These are phyloP conservation scores for Megaceryle maxima DNA, from an alignment of 2,113 vertebrate species.

Conservation along the genomic window DNA sequence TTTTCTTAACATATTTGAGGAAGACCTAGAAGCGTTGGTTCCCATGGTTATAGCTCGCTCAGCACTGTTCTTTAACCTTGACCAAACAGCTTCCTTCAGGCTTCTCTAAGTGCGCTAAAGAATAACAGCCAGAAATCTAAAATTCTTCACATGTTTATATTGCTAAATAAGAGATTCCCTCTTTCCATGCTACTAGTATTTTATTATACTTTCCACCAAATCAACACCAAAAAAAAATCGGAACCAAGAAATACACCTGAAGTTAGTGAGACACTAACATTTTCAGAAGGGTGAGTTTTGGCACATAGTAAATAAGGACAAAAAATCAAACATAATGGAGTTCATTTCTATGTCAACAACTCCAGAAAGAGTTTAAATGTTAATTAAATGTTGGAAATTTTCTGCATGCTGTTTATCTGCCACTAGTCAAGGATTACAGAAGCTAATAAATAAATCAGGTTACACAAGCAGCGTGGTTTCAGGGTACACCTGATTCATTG, in stretches of 20 bases:
- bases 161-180: not conserved
- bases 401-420: not conserved
- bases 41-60: not conserved
- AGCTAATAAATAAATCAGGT: not conserved
- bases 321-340: not conserved
- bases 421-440: not conserved
- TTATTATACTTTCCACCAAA: not conserved
- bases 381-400: not conserved
- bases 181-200: not conserved
- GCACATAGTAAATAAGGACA: not conserved
- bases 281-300: not conserved
- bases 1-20: constrained; percentile 30
- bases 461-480: not conserved
- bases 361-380: not conserved
- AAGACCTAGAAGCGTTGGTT: not conserved
- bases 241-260: not conserved
- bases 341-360: not conserved
- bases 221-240: not conserved
- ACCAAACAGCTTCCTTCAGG: not conserved
- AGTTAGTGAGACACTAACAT: not conserved
- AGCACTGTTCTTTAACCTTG: not conserved
- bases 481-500: not conserved
- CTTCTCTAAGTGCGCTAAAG: not conserved
- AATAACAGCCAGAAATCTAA: not conserved
- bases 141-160: not conserved